phyloP scores from a whole-genome alignment of 2,113 vertebrate genomes.

The Brachyhypopomus gauderio region DNA sequence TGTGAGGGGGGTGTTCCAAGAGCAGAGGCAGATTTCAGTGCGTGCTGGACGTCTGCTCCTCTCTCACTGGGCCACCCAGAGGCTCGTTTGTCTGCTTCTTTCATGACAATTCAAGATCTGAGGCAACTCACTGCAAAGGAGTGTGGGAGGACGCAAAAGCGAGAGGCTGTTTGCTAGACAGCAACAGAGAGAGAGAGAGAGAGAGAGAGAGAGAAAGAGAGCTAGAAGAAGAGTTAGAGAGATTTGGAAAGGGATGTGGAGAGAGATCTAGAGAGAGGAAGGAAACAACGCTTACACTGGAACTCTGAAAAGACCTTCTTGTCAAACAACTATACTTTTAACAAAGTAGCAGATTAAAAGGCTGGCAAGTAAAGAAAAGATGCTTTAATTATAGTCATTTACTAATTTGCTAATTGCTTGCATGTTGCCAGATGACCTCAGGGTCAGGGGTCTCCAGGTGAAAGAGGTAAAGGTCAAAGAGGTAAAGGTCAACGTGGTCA shows the following conservation, averaged over 20 bases:
- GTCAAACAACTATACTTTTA: conserved; percentile 14
- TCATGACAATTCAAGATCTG: conserved; percentile 27
- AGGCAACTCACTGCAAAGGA: conserved; percentile 13
- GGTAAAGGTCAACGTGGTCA: not conserved
- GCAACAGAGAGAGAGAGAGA: conserved; percentile 6
- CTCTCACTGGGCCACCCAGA: not conserved
- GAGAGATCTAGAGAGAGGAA: not conserved
- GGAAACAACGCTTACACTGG: not conserved
- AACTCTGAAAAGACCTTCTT: conserved; percentile 27
- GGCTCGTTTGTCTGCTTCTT: not conserved
- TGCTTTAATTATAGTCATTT: conserved; percentile 18
- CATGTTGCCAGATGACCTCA: not conserved
- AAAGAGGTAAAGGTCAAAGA: not conserved
- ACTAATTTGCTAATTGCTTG: not conserved
- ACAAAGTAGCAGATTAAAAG: not conserved
- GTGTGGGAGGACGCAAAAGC: conserved; percentile 20
- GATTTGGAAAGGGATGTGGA: not conserved
- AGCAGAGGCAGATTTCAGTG: no score
- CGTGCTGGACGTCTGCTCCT: not conserved
- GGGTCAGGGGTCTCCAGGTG: not conserved
- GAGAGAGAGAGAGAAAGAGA: conserved; percentile 1
- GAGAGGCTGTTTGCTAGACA: not conserved
- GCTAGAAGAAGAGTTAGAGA: not conserved
- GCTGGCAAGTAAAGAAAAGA: not conserved
- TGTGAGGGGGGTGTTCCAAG: no score